These are phyloP conservation scores for Sebastes oblongus DNA, from an alignment of 2,797 vertebrate species.

Conservation along the genomic window DNA sequence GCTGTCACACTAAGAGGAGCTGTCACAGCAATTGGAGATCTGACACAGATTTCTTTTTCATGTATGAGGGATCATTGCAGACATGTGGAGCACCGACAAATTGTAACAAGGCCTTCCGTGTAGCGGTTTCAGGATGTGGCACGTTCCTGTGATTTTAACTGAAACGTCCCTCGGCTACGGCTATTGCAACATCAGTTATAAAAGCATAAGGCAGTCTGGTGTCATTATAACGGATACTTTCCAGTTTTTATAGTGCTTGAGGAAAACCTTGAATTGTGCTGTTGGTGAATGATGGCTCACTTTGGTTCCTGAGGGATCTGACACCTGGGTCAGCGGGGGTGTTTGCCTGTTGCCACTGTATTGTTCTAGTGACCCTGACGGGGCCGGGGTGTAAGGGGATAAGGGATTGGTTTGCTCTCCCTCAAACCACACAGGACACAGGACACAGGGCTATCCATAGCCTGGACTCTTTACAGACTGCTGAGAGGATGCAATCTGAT, in stretches of 20 bases:
- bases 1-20: constrained; percentile 51
- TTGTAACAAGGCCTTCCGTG: background rate
- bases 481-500: constrained; percentile 82
- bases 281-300: constrained; percentile 33
- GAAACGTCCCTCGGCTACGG: background rate
- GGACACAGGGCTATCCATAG: constrained; percentile 76
- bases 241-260: constrained; percentile 10
- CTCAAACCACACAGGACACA: constrained; percentile 45
- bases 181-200: background rate
- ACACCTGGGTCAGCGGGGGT: constrained; percentile 75
- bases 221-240: constrained; percentile 34
- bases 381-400: constrained; percentile 78
- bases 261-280: constrained; percentile 16
- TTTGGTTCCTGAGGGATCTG: constrained; percentile 72
- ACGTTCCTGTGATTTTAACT: constrained; percentile 8
- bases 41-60: constrained; percentile 53
- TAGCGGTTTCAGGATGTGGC: background rate
- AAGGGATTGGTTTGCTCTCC: constrained; percentile 77
- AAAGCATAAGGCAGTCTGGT: background rate
- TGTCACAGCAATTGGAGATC: constrained; percentile 47
- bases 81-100: constrained; percentile 8
- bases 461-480: constrained; percentile 58
- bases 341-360: constrained; percentile 71
- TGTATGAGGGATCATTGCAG: constrained; percentile 7
- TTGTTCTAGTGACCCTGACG: constrained; percentile 77